phyloP scores from a whole-genome alignment of 35 echinoderm and acorn worm genomes.

The Amphiura filiformis region DNA sequence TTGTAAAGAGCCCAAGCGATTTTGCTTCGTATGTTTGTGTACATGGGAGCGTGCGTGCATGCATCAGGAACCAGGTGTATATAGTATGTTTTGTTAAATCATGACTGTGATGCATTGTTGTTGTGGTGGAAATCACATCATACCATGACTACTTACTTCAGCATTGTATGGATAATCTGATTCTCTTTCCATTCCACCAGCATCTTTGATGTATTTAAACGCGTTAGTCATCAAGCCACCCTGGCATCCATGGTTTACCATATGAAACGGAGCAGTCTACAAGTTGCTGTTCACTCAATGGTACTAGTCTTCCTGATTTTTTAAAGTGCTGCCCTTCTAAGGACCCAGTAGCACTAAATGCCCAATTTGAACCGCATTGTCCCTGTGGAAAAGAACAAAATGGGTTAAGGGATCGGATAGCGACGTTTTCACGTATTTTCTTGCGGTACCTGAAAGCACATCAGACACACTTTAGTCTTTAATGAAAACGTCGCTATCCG shows the following conservation, averaged over 20 bases:
- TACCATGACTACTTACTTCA: constrained; percentile 58
- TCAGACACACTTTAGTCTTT: no score
- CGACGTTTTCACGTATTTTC: no score
- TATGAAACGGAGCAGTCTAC: constrained; percentile 51
- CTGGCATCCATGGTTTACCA: constrained; percentile 49
- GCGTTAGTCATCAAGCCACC: constrained; percentile 67
- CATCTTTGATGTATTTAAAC: constrained; percentile 55
- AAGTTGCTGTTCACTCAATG: constrained; percentile 58
- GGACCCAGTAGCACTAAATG: neutral
- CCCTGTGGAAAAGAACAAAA: constrained; percentile 21
- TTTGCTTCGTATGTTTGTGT: no score
- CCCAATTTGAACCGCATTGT: constrained; percentile 34
- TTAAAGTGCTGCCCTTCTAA: constrained; percentile 27
- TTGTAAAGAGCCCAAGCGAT: no score
- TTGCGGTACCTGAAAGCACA: no score
- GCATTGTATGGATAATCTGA: constrained; percentile 55
- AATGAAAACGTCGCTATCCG: no score
- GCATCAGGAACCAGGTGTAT: no score
- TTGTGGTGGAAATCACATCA: no score
- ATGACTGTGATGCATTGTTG: no score
- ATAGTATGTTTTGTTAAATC: no score
- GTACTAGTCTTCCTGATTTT: constrained; percentile 36
- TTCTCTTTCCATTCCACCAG: constrained; percentile 49
- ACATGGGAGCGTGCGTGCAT: no score
- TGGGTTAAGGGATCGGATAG: no score